These are phyloP conservation scores for Auanema sp. DNA, from an alignment of 2,888 invertebrate genomes.

Conservation along the genomic window DNA sequence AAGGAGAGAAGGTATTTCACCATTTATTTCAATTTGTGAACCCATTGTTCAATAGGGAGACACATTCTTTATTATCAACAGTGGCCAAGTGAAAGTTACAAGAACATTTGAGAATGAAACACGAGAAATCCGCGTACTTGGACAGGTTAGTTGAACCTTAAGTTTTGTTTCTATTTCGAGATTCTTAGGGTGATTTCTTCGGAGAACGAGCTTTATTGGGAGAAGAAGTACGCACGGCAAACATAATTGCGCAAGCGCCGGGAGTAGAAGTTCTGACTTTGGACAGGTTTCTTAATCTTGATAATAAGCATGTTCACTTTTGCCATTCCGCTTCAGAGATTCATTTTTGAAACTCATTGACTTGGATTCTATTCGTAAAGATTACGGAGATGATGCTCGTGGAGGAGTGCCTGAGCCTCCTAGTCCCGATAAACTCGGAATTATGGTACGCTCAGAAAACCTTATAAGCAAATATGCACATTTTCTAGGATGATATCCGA, in stretches of 20 bases:
- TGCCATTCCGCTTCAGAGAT: constrained; percentile 52
- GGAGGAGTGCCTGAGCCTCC: constrained; percentile 45
- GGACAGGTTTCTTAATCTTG: constrained; percentile 69
- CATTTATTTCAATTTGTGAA: not conserved
- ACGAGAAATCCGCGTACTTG: constrained; percentile 74
- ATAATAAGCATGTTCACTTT: not conserved
- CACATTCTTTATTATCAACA: constrained; percentile 86
- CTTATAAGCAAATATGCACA: not conserved
- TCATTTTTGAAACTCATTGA: constrained; percentile 82
- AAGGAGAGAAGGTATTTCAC: constrained; percentile 70
- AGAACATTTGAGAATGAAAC: constrained; percentile 69
- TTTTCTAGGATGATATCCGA: constrained; percentile 47
- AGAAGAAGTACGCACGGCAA: constrained; percentile 83
- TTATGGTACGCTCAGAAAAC: not conserved
- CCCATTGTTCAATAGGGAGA: constrained; percentile 71
- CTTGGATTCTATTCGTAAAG: constrained; percentile 76
- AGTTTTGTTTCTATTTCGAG: not conserved
- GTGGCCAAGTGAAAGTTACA: constrained; percentile 67
- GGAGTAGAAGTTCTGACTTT: constrained; percentile 83
- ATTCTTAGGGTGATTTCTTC: constrained; percentile 76
- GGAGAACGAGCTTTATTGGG: constrained; percentile 84
- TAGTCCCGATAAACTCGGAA: constrained; percentile 26
- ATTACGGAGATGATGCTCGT: constrained; percentile 73
- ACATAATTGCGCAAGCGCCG: constrained; percentile 82
- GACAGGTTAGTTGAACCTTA: constrained; percentile 1